These are phyloP conservation scores for Cremastobaeus sp. DNA, from an alignment of 2,888 invertebrate genomes.

Conservation along the genomic window DNA sequence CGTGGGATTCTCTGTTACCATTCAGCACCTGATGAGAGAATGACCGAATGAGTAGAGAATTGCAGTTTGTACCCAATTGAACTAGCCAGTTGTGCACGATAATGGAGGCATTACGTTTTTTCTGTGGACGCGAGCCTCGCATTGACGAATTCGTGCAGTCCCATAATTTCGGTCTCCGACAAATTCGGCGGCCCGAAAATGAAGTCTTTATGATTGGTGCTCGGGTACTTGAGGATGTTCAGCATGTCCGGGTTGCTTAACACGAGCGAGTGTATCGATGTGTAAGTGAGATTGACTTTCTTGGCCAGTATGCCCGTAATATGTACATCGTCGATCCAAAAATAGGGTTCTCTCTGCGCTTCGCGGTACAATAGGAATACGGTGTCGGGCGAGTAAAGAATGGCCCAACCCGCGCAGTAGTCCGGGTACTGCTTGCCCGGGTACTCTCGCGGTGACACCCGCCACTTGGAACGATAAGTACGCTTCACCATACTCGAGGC, in stretches of 20 bases:
- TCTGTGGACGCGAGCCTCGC: no score
- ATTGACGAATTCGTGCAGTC: slow-evolving; percentile 79
- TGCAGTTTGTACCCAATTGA: no score
- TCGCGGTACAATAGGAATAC: slow-evolving; percentile 81
- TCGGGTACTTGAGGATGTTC: slow-evolving; percentile 65
- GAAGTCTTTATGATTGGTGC: slow-evolving; percentile 74
- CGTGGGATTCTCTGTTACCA: no score
- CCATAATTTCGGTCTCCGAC: slow-evolving; percentile 78
- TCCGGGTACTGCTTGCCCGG: slow-evolving; percentile 83
- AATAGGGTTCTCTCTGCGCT: slow-evolving; percentile 83
- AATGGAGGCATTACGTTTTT: no score
- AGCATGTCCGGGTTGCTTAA: slow-evolving; percentile 73
- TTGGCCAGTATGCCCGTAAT: slow-evolving; percentile 84
- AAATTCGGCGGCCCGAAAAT: slow-evolving; percentile 81
- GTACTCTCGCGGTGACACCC: slow-evolving; percentile 85
- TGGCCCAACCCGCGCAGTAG: slow-evolving; percentile 87
- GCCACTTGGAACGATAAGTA: slow-evolving; percentile 86
- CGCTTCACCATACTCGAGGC: slow-evolving; percentile 80
- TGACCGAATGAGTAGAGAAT: no score
- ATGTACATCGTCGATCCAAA: slow-evolving; percentile 92
- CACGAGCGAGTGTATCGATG: slow-evolving; percentile 79
- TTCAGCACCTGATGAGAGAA: no score
- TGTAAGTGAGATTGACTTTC: slow-evolving; percentile 81
- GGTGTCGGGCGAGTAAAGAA: slow-evolving; percentile 84
- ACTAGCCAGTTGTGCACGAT: no score